Conservation (phyloP, 2,797 vertebrate genomes). For the Harpagifer antarcticus region DNA sequence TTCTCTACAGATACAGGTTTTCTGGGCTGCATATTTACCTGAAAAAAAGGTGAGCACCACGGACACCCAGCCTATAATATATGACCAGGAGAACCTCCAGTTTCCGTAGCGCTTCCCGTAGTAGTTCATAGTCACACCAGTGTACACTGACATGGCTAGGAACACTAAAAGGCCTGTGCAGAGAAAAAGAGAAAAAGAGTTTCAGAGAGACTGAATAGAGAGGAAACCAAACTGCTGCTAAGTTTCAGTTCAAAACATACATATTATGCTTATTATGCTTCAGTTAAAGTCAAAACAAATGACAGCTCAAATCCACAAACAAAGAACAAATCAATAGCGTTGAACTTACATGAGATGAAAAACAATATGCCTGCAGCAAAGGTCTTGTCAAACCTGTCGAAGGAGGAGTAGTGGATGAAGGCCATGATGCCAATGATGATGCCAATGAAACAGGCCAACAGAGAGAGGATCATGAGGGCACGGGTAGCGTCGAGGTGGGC, state of each 20-base stretch:
- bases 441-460: slow-evolving; percentile 82
- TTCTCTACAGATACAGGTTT: neutral
- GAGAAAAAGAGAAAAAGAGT: neutral
- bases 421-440: slow-evolving; percentile 86
- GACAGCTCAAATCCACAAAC: neutral
- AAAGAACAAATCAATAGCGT: neutral
- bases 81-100: slow-evolving; percentile 88
- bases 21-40: slow-evolving; percentile 66
- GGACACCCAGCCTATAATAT: slow-evolving; percentile 85
- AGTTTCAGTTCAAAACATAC: neutral
- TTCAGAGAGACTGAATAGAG: neutral
- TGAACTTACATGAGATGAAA: slow-evolving; percentile 85
- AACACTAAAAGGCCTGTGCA: slow-evolving; percentile 82
- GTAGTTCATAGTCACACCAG: slow-evolving; percentile 84
- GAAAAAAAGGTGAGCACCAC: slow-evolving; percentile 85
- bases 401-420: slow-evolving; percentile 85
- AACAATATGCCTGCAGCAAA: slow-evolving; percentile 86
- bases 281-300: slow-evolving; percentile 9
- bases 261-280: neutral
- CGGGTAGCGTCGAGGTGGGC: slow-evolving; percentile 83
- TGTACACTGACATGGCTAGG: slow-evolving; percentile 84
- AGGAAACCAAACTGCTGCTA: neutral
- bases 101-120: slow-evolving; percentile 84
- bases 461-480: slow-evolving; percentile 84
- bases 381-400: slow-evolving; percentile 84